A percentile compares a stretch with the other conserved stretches of the same genome.
phyloP scores from a whole-genome alignment of 2,888 invertebrate species.

The Eristalis arbustorum region DNA sequence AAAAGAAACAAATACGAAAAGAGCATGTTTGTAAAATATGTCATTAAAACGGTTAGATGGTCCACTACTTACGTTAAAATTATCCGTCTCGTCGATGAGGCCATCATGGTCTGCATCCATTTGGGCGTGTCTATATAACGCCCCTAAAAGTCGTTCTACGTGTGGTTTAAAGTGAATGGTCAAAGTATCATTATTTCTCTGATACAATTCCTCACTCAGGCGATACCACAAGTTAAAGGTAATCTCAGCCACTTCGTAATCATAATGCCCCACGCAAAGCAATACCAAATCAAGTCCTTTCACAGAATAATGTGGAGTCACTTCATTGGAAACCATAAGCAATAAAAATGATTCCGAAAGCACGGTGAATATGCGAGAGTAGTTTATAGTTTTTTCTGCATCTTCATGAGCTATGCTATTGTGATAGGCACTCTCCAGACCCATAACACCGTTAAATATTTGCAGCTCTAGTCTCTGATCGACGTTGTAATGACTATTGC shows the following conservation, averaged over 20 bases:
- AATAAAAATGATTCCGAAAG: constrained; percentile 92
- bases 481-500: constrained; percentile 81
- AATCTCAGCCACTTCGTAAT: constrained; percentile 96
- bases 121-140: constrained; percentile 95
- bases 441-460: constrained; percentile 90
- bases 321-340: constrained; percentile 87
- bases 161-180: constrained; percentile 93
- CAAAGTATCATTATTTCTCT: constrained; percentile 90
- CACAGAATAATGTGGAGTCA: constrained; percentile 87
- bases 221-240: constrained; percentile 99
- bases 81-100: constrained; percentile 90
- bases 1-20: constrained; percentile 7
- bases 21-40: no score
- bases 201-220: constrained; percentile 95
- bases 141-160: constrained; percentile 93
- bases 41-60: no score
- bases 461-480: constrained; percentile 88
- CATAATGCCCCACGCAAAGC: constrained; percentile 96
- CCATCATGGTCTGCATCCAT: constrained; percentile 97
- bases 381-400: constrained; percentile 95
- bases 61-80: constrained; percentile 84
- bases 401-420: constrained; percentile 96
- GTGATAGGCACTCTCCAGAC: constrained; percentile 92
- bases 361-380: constrained; percentile 95
- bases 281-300: constrained; percentile 93